Evolutionary conservation across 2,888 invertebrate species (phyloP).

Genomic region (Agrochola lota): DNA sequence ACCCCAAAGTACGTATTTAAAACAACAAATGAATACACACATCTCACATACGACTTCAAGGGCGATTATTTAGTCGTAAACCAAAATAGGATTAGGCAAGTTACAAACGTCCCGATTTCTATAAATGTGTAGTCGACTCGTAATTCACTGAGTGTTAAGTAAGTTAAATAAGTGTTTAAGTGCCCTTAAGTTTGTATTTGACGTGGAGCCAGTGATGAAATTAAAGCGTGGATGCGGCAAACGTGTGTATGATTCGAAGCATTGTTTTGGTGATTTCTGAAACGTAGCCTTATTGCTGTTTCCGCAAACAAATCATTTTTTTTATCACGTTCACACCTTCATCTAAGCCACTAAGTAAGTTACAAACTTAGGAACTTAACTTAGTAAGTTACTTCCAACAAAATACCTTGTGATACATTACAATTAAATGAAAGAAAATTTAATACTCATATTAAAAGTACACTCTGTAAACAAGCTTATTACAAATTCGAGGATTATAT

Average conservation of each 20-base stretch:
- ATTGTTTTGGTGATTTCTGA: not conserved
- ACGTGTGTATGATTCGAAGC: not conserved
- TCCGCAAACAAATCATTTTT: too few species aligned
- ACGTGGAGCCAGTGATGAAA: conserved; percentile 42
- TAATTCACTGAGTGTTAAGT: conserved; percentile 78
- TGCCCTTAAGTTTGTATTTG: conserved; percentile 73
- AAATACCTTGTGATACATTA: too few species aligned
- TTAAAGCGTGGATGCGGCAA: conserved; percentile 45
- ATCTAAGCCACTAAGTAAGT: too few species aligned
- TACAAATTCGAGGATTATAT: too few species aligned
- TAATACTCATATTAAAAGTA: too few species aligned
- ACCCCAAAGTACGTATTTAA: conserved; percentile 3
- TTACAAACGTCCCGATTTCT: conserved; percentile 66
- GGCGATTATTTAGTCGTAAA: conserved; percentile 62
- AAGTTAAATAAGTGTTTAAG: conserved; percentile 80
- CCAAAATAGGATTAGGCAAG: conserved; percentile 69
- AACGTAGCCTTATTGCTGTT: not conserved
- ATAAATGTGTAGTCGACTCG: conserved; percentile 75
- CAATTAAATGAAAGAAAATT: too few species aligned
- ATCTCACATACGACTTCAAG: conserved; percentile 13
- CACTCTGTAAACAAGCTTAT: too few species aligned
- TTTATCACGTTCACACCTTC: too few species aligned
- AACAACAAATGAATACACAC: conserved; percentile 27
- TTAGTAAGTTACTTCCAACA: too few species aligned
- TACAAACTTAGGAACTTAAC: too few species aligned